These are phyloP conservation scores for Aix galericulata DNA, from an alignment of 2,113 vertebrate species.

Conservation along the genomic window DNA sequence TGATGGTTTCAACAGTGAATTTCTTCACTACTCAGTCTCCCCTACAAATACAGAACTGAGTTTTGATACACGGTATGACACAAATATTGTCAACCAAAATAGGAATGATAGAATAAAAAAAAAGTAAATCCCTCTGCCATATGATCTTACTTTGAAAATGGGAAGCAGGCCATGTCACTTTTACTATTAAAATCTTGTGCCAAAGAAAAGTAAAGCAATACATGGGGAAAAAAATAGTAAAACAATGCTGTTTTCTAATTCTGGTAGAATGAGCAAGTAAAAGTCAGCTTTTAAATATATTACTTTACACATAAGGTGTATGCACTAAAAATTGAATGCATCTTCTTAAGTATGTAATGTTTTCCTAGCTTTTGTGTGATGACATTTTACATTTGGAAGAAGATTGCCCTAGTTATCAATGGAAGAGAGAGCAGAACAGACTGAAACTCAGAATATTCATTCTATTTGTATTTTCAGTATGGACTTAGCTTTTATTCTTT, in stretches of 20 bases:
- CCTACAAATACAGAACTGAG: background rate
- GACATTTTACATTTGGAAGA: background rate
- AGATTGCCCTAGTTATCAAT: background rate
- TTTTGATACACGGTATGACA: background rate
- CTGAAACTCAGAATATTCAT: background rate
- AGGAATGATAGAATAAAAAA: background rate
- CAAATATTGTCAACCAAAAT: background rate
- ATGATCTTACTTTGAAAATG: background rate
- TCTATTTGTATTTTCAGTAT: background rate
- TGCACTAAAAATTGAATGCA: background rate
- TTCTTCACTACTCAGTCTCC: background rate
- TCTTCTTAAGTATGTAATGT: background rate
- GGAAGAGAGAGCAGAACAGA: background rate
- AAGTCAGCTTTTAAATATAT: background rate
- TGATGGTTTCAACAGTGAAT: background rate
- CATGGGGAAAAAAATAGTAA: background rate
- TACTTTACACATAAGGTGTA: background rate
- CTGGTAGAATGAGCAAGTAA: background rate
- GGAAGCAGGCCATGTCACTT: background rate
- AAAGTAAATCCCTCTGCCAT: background rate
- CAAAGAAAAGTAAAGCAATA: background rate
- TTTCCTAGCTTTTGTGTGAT: background rate
- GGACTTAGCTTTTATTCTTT: background rate
- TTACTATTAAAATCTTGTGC: background rate
- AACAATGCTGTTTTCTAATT: background rate